phyloP scores from a whole-genome alignment of 2,888 invertebrate genomes.

The Automeris io region DNA sequence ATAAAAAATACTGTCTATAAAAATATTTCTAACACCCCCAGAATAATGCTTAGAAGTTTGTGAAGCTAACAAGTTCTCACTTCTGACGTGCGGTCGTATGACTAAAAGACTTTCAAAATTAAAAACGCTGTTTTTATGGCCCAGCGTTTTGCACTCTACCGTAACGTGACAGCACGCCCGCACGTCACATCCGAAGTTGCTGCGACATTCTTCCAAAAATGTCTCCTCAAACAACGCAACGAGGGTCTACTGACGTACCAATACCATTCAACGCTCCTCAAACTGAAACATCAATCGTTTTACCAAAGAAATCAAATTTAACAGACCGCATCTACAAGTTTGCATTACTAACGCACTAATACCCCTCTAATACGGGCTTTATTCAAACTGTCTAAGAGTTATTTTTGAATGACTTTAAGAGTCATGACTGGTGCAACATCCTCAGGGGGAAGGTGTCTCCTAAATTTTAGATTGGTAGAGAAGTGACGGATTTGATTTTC shows the following conservation, averaged over 20 bases:
- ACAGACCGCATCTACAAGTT: conserved; percentile 6
- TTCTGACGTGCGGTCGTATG: no score
- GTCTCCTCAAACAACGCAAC: conserved; percentile 54
- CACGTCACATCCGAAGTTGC: conserved; percentile 70
- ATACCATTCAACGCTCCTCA: background rate
- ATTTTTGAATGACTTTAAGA: conserved; percentile 19
- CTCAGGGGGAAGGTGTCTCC: conserved; percentile 24
- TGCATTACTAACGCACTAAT: conserved; percentile 12
- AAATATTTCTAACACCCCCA: no score
- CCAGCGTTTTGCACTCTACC: conserved; percentile 29
- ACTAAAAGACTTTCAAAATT: no score
- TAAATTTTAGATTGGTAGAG: conserved; percentile 46
- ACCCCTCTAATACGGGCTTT: conserved; percentile 15
- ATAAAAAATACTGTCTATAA: no score
- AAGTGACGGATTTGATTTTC: conserved; percentile 56
- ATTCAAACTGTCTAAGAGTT: conserved; percentile 17
- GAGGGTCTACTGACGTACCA: conserved; percentile 33
- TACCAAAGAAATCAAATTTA: conserved; percentile 4
- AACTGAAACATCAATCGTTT: background rate
- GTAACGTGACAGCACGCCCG: conserved; percentile 55
- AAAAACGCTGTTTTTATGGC: conserved; percentile 27
- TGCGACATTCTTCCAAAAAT: conserved; percentile 64
- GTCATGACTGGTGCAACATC: conserved; percentile 13
- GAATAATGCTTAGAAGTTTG: no score
- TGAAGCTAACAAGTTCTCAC: no score